Conservation (phyloP, 2,113 vertebrate genomes). For the Gavia stellata region DNA sequence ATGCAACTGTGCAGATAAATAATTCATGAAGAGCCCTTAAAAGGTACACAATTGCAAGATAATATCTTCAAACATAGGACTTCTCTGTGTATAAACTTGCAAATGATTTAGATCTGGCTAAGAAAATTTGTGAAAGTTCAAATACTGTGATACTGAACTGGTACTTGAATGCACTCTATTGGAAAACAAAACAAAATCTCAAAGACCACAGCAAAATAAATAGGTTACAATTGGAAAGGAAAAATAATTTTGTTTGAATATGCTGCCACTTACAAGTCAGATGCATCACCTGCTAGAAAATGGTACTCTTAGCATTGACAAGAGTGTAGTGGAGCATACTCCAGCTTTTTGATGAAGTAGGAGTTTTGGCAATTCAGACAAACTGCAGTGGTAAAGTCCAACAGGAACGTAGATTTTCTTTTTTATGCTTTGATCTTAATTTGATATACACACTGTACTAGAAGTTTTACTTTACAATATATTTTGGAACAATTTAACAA, state of each 20-base stretch:
- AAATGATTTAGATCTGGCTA: not conserved
- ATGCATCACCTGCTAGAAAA: not conserved
- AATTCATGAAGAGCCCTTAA: not conserved
- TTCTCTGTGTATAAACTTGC: not conserved
- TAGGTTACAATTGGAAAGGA: not conserved
- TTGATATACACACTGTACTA: not conserved
- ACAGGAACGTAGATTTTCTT: not conserved
- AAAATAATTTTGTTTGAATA: not conserved
- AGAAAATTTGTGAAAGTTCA: not conserved
- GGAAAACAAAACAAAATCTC: not conserved
- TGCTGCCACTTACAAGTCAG: not conserved
- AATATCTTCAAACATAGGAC: not conserved
- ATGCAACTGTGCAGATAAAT: not conserved
- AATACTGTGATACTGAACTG: slow-evolving; percentile 22
- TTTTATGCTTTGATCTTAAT: slow-evolving; percentile 15
- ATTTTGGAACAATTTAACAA: slow-evolving; percentile 18
- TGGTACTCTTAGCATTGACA: not conserved
- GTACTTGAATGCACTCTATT: not conserved
- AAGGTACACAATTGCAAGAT: not conserved
- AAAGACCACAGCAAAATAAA: not conserved
- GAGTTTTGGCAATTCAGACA: not conserved
- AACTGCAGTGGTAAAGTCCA: not conserved
- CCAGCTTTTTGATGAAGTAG: not conserved
- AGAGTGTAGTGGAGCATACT: not conserved
- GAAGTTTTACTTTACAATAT: not conserved